phyloP scores from a whole-genome alignment of 2,888 invertebrate species.

The Odontocolon sp. region DNA sequence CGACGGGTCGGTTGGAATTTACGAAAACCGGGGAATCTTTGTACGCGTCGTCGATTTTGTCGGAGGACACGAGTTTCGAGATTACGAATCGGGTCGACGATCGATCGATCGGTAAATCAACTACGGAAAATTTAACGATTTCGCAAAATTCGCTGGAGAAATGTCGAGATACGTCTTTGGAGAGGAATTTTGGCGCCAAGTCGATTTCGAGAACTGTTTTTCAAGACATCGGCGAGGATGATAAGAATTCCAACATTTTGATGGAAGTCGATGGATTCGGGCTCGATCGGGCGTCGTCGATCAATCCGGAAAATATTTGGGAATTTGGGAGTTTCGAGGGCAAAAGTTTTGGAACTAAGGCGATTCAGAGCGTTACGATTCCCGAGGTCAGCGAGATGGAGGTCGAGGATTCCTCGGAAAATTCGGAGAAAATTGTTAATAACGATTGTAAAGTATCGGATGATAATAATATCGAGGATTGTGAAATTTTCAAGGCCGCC shows the following conservation, averaged over 20 bases:
- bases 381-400: slow-evolving; percentile 1
- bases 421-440: slow-evolving; percentile 29
- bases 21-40: slow-evolving; percentile 2
- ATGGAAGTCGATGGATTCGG: slow-evolving; percentile 63
- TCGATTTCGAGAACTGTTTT: slow-evolving; percentile 1
- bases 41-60: slow-evolving; percentile 67
- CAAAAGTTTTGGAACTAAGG: neutral
- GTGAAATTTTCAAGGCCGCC: neutral
- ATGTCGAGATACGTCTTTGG: slow-evolving; percentile 7
- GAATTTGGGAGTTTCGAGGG: slow-evolving; percentile 1
- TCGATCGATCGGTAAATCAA: neutral
- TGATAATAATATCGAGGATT: slow-evolving; percentile 4
- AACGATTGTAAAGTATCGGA: slow-evolving; percentile 31
- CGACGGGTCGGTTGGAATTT: neutral
- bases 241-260: slow-evolving; percentile 53
- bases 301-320: slow-evolving; percentile 13
- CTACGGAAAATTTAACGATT: neutral
- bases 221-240: slow-evolving; percentile 44
- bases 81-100: neutral
- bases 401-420: neutral
- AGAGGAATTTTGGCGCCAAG: too few relatives aligned
- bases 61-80: slow-evolving; percentile 69
- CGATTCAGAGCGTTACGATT: neutral
- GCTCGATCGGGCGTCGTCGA: slow-evolving; percentile 52
- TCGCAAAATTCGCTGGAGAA: slow-evolving; percentile 9